Base-by-base conservation (phyloP, 2,797 vertebrate genomes). In the Alfaro cultratus region DNA sequence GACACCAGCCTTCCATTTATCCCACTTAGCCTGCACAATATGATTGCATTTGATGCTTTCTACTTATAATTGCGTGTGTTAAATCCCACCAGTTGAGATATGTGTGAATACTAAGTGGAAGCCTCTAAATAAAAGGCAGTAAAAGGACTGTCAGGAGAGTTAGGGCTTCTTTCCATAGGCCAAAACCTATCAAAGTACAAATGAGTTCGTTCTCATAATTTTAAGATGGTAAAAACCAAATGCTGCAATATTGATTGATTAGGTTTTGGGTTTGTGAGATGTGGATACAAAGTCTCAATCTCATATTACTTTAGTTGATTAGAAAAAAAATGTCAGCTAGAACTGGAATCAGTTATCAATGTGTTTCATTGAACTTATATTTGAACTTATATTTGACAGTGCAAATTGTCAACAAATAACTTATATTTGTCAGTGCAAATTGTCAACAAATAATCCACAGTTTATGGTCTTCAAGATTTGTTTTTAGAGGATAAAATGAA, bases 21-120 rank as follows among this genome's bases (percentile, higher is more conserved):
- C 53, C 62, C 53, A 73, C 57, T 82, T 75, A 49, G 68, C 62
- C 55, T 74, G 73, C 70, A 47, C 80, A 68, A 73, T 46, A 80
- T 0, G 1, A 71, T 34, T 71, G 41, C 31, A 41, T 79, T 26
- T 47, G 71, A 75, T 49, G 77, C 41, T 49, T 80, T 62, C 0
- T 0, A 41, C 23, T 3, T 60, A 31, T 76, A 62, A 57, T 62
- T 10, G 16, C 64, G 47, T 70, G 51, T 57, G 36, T 75, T 43
- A 16, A 41, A 74, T 41, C 73, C 12, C 29, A 15, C 6, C 36
- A n/a, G 73, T 26, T 49, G 18, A 12, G 26, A 57, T 41, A 29
- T 15, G 16, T 57, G 31, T n/a, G 49, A 67, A 39, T 34, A 39
- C 3, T 10, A 21, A 39, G 36, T 23, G 36, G 62, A 39, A 39